Base-by-base conservation (phyloP, 2,888 invertebrate genomes). In the Phragmatobia fuliginosa region DNA sequence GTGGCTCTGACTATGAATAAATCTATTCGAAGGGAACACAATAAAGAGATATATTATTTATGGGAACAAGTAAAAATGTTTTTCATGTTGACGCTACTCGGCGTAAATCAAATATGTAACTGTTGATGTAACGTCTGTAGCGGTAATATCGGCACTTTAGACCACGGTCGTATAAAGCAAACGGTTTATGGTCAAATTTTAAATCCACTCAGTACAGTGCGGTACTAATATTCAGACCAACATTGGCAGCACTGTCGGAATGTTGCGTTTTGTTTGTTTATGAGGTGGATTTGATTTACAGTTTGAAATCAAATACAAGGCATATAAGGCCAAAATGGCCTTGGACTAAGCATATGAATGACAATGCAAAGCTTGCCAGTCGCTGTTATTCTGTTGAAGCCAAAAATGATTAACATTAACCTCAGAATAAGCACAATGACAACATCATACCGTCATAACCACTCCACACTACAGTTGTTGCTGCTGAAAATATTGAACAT, bases 21-120 rank as follows among this genome's bases (percentile, higher is more conserved):
- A 87, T 86, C 85, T 82, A 82, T 83, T 83, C 79, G 76, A 74
- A 28, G 73, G 76, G 83, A 81, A 81, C 76, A 80, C 80, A 83
- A 85, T 85, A 87, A 85, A 85, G 83, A 85, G 72, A 86, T 83
- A 83, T 74, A 79, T 83, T 85, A 84, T 85, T 87, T 87, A 87
- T 84, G 83, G 81, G 69, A 63, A 67, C 78, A 81, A 80, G 83
- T 85, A 87, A 86, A 86, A 84, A 86, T 87, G 83, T 84, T 86
- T 84, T 84, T 81, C 85, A 77, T 86, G 86, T 87, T 84, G 86
- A 82, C 81, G 80, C 77, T 80, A 83, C 79, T 81, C 72, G 70
- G 80, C 80, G 80, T 85, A 83, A 84, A 86, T 85, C 84, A 85
- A 83, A 85, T 81, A 76, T 73, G 72, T 81, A 72, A 77, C 74